Conservation (phyloP, 2,797 vertebrate genomes). For the Xiphorhynchus erythropygius region DNA sequence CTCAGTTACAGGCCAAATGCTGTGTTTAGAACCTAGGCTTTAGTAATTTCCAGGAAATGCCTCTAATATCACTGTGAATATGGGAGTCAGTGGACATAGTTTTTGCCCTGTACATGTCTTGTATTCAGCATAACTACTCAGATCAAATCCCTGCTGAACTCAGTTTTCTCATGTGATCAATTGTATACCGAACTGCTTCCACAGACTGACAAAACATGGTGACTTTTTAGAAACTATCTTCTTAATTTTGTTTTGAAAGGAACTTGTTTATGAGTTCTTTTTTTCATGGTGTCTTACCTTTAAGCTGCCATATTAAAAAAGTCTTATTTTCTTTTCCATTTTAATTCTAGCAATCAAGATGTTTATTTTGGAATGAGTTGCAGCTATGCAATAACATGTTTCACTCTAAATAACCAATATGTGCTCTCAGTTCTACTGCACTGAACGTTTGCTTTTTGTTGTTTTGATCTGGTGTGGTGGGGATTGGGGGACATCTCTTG, state of each 20-base stretch:
- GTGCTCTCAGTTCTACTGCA: neutral
- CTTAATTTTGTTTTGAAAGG: neutral
- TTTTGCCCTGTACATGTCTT: neutral
- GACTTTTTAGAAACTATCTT: neutral
- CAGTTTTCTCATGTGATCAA: neutral
- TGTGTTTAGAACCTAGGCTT: neutral
- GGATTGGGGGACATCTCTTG: fast-evolving
- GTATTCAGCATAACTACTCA: neutral
- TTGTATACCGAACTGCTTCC: neutral
- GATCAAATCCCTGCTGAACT: neutral
- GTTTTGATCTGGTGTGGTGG: neutral
- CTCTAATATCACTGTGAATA: neutral
- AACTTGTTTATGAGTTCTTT: neutral
- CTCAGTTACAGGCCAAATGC: neutral
- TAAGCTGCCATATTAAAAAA: neutral
- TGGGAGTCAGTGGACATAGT: neutral
- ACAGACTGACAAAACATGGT: neutral
- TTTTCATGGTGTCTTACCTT: neutral
- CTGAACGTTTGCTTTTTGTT: neutral
- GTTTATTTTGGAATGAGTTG: neutral
- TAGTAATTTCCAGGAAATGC: neutral
- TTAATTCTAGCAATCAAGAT: neutral
- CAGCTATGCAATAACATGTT: neutral
- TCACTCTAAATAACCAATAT: neutral
- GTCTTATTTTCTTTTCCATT: neutral